Conservation (phyloP, 2,113 vertebrate genomes). For the Esox niger region DNA sequence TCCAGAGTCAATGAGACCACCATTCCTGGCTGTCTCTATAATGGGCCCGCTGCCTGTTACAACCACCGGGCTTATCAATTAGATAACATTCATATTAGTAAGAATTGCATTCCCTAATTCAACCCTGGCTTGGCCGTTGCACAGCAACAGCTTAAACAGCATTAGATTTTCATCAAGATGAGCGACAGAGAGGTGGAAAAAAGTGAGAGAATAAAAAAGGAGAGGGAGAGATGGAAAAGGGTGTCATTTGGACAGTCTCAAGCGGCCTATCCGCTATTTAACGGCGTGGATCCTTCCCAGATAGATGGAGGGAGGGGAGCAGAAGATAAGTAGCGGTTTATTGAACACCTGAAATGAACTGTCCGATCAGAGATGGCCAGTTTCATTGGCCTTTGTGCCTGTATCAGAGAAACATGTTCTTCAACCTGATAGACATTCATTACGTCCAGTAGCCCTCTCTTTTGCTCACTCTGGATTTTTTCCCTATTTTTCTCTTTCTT, state of each 20-base stretch:
- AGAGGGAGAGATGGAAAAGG: not conserved
- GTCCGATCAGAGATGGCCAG: constrained; percentile 55
- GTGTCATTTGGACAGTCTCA: constrained; percentile 37
- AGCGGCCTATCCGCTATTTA: constrained; percentile 58
- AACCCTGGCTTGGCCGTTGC: constrained; percentile 35
- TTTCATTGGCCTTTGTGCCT: constrained; percentile 53
- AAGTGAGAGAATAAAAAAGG: not conserved
- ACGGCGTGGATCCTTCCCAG: constrained; percentile 50
- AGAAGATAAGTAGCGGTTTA: constrained; percentile 42
- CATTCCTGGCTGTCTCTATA: not conserved
- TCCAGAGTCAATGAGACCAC: too few species aligned
- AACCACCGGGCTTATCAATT: constrained; percentile 48
- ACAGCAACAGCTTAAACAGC: constrained; percentile 13
- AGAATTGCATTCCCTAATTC: constrained; percentile 56
- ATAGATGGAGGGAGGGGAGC: constrained; percentile 34
- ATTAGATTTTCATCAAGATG: constrained; percentile 42
- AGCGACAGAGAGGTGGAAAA: not conserved
- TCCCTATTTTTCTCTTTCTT: not conserved
- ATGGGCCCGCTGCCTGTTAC: constrained; percentile 11
- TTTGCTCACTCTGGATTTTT: not conserved
- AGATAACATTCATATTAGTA: constrained; percentile 50
- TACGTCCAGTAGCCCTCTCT: constrained; percentile 22
- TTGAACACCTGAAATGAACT: constrained; percentile 66
- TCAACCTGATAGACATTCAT: constrained; percentile 47
- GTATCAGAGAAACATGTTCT: constrained; percentile 47